These are phyloP conservation scores for Chamaetylas fuelleborni DNA, from an alignment of 2,113 vertebrate genomes.

Conservation along the genomic window DNA sequence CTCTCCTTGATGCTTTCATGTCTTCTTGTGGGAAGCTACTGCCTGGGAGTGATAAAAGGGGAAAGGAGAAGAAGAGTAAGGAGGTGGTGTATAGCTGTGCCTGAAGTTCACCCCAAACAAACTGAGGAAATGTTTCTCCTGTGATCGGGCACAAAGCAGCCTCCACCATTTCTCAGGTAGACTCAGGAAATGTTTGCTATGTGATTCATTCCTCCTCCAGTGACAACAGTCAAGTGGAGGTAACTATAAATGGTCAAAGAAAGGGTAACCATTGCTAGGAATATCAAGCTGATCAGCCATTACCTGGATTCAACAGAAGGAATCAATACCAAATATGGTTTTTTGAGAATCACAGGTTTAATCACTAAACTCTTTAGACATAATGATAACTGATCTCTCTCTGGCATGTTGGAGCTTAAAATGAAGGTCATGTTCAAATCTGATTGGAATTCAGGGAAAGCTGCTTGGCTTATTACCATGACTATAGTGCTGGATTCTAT, in stretches of 20 bases:
- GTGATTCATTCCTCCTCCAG: neutral
- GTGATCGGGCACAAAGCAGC: neutral
- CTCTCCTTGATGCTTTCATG: neutral
- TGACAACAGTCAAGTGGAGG: neutral
- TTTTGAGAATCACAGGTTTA: neutral
- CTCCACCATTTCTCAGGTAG: neutral
- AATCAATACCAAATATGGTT: neutral
- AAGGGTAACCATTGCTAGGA: neutral
- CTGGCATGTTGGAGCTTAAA: neutral
- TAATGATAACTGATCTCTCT: neutral
- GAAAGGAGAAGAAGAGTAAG: neutral
- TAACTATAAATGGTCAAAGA: neutral
- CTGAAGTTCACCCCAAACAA: neutral
- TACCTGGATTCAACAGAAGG: neutral
- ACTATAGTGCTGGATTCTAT: conserved; percentile 32
- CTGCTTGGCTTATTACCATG: conserved; percentile 34
- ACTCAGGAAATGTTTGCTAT: neutral
- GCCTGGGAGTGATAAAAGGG: neutral
- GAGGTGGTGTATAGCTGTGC: neutral
- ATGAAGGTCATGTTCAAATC: conserved; percentile 38
- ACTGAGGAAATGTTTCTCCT: neutral
- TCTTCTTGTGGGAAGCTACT: neutral
- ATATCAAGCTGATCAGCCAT: neutral
- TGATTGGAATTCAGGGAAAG: conserved; percentile 34
- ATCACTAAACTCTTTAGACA: neutral